Evolutionary conservation across 2,113 vertebrate species (phyloP).

Genomic region (Tonatia bakeri): DNA sequence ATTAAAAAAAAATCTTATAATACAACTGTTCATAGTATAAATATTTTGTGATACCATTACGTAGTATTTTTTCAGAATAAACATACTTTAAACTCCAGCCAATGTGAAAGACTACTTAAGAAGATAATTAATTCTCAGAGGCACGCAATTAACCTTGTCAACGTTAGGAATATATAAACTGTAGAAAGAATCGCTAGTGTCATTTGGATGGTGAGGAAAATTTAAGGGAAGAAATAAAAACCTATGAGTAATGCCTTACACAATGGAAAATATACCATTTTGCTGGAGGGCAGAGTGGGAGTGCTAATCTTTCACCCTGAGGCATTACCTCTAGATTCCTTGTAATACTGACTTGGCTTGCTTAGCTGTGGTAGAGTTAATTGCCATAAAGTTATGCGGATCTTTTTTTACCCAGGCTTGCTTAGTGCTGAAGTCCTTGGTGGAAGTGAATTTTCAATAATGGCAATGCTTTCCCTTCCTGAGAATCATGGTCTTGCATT

Average conservation of each 20-base stretch:
- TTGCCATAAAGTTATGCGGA: background rate
- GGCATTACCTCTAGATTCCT: background rate
- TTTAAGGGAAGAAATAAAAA: background rate
- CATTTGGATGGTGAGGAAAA: background rate
- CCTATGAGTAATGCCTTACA: background rate
- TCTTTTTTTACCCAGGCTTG: background rate
- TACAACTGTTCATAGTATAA: background rate
- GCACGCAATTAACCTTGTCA: background rate
- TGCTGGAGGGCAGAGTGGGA: background rate
- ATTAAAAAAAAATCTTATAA: background rate
- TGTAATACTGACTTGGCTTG: background rate
- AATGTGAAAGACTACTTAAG: background rate
- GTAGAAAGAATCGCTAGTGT: background rate
- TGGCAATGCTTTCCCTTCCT: background rate
- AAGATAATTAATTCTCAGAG: background rate
- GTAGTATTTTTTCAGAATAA: constrained; percentile 22
- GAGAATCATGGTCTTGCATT: background rate
- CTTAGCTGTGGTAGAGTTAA: constrained; percentile 19
- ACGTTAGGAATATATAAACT: background rate
- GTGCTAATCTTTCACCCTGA: background rate
- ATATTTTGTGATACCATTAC: background rate
- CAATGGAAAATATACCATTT: background rate
- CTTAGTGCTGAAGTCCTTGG: background rate
- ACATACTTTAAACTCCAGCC: background rate
- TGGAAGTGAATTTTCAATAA: background rate